A percentile compares a stretch with the other conserved stretches of the same genome.
phyloP scores from a whole-genome alignment of 2,888 invertebrate genomes.

The Standfussiana lucernea region DNA sequence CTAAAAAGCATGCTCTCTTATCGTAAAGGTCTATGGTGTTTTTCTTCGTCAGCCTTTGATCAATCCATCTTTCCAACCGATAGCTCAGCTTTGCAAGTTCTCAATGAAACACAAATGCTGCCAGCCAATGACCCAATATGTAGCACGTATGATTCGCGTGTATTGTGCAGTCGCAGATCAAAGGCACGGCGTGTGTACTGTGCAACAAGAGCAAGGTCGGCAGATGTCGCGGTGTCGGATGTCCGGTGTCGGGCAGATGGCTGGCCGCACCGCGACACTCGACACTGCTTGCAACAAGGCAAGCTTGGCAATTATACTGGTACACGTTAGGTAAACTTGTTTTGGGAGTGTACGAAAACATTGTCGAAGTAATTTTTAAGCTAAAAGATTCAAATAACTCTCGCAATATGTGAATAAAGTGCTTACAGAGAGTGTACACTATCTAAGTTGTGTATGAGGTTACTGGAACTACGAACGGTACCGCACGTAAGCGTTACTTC shows the following conservation, averaged over 20 bases:
- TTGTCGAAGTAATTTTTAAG: not conserved
- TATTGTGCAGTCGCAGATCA: conserved; percentile 37
- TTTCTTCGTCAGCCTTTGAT: not conserved
- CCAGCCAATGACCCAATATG: not conserved
- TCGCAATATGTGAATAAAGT: not conserved
- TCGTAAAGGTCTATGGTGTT: not conserved
- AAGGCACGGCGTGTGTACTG: conserved; percentile 30
- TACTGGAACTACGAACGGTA: conserved; percentile 28
- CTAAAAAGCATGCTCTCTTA: not conserved
- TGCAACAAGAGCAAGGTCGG: conserved; percentile 71
- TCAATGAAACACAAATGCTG: not conserved
- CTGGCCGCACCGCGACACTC: conserved; percentile 47
- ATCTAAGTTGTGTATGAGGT: not conserved
- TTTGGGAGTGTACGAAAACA: not conserved
- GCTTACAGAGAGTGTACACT: not conserved
- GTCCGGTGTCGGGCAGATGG: conserved; percentile 69
- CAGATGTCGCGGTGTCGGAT: conserved; percentile 74
- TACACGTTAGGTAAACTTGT: conserved; percentile 1
- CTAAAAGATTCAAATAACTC: not conserved
- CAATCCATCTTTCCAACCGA: not conserved
- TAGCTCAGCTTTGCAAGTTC: not conserved
- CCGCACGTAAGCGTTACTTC: conserved; percentile 25
- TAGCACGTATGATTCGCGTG: conserved; percentile 12
- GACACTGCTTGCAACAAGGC: conserved; percentile 36
- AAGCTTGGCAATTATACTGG: not conserved